Evolutionary conservation across 2,888 invertebrate genomes (phyloP), one percentile per base, ranked within the genome.

Genomic region (Hypsopygia costalis): DNA sequence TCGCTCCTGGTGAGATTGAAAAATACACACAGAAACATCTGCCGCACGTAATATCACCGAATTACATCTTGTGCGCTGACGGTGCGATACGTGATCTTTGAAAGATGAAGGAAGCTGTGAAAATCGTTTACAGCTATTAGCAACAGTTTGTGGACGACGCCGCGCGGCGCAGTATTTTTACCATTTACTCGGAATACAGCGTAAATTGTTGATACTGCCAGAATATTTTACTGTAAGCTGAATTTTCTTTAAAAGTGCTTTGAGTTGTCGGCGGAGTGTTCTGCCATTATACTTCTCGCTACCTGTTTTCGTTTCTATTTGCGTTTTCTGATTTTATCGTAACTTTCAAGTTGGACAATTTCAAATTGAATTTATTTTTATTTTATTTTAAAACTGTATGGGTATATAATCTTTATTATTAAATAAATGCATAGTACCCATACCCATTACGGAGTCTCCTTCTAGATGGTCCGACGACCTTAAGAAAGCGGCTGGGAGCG

Each of bases 21-120:
- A 79, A 81, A 77, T 70, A 69, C 60, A 64, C 61, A 54, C 51
- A 52, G 61, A 48, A 73, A 67, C 82, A 81, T 76, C 69, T 78
- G 78, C 71, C 69, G 66, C 60, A 40, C 52, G 72, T 74, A 77
- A 83, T 83, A 80, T 69, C 66, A 69, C 64, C 69, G 71, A 77
- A 81, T 82, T 77, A 74, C 75, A 58, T 53, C 58, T 53, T 44
- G 16, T 16, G 16, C 16, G 65, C 76, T 73, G 70, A 70, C 66
- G 62, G 43, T 44, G 57, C 57, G 56, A 49, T 71, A 81, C 82
- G 81, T 81, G 81, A 78, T 69, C 64, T 58, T 44, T 42, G 46
- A 41, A 47, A 56, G 55, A 66, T 63, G 61, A 55, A 62, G 56
- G 50, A 46, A 58, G 51, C 49, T 52, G 49, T 42, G 47, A 53